Conservation (phyloP, 2,888 invertebrate genomes). For the Frankliniella intonsa region DNA sequence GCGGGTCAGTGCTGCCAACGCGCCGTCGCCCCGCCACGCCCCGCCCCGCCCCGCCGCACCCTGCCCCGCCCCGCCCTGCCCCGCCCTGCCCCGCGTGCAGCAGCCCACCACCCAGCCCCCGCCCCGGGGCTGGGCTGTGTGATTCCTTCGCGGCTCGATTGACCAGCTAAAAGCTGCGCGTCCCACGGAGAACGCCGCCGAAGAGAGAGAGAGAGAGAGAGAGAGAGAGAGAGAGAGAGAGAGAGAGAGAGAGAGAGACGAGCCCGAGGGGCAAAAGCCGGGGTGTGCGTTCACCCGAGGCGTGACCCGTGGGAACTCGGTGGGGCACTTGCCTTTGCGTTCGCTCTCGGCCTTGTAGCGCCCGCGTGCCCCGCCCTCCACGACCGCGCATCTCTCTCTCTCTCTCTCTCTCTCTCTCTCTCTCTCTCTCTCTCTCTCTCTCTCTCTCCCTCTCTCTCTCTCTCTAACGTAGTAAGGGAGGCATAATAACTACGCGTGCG, state of each 20-base stretch:
- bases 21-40: no score
- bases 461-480: not conserved
- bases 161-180: no score
- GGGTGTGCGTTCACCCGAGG: constrained; percentile 14
- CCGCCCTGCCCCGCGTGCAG: not conserved
- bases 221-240: not conserved
- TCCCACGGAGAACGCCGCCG: not conserved
- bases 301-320: constrained; percentile 6
- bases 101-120: not conserved
- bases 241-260: not conserved
- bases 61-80: not conserved
- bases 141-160: not conserved
- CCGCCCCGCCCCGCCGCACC: not conserved
- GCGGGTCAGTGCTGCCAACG: no score
- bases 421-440: not conserved
- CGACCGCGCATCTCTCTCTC: not conserved
- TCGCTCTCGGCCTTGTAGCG: constrained; percentile 13
- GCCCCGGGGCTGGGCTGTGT: not conserved
- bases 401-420: not conserved
- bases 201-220: not conserved
- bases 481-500: no score
- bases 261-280: not conserved
- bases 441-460: not conserved
- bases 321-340: not conserved
- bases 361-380: not conserved